Conservation (phyloP, 2,113 vertebrate genomes). For the Sminthopsis crassicaudata region DNA sequence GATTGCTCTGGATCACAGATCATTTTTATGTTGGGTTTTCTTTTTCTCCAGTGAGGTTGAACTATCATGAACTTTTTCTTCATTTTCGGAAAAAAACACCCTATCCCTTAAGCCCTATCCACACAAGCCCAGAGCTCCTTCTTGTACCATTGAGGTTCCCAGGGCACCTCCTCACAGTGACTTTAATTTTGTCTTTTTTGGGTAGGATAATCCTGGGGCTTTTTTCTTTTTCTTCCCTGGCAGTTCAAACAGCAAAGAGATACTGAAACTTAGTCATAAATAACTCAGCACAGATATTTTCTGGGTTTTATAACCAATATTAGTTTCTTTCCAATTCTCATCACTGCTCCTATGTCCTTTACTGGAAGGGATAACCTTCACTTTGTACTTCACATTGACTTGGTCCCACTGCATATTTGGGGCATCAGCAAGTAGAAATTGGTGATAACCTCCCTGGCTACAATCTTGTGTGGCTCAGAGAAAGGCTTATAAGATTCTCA, state of each 20-base stretch:
- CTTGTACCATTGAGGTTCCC: constrained; percentile 26
- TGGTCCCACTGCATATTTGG: constrained; percentile 41
- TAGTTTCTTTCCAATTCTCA: constrained; percentile 74
- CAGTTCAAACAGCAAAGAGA: constrained; percentile 55
- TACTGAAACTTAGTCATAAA: constrained; percentile 73
- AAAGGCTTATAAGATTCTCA: constrained; percentile 31
- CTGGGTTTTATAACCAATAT: constrained; percentile 71
- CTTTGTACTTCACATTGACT: constrained; percentile 53
- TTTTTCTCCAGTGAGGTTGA: constrained; percentile 61
- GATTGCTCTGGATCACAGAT: constrained; percentile 54
- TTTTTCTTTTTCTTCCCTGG: constrained; percentile 65
- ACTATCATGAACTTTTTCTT: constrained; percentile 54
- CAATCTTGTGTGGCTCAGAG: constrained; percentile 26
- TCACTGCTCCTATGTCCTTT: constrained; percentile 58
- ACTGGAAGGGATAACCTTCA: constrained; percentile 75
- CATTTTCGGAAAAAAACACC: constrained; percentile 57
- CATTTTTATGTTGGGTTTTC: constrained; percentile 59
- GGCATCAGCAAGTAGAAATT: constrained; percentile 57
- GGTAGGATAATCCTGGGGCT: constrained; percentile 47
- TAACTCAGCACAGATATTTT: constrained; percentile 72
- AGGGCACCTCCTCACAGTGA: constrained; percentile 40
- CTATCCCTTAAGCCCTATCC: constrained; percentile 58
- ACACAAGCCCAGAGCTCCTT: constrained; percentile 31
- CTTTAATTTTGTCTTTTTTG: constrained; percentile 55
- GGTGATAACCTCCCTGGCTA: constrained; percentile 58